Percentiles rank a stretch among this genome's conserved stretches.
These are phyloP conservation scores for Crax fasciolata DNA, from an alignment of 2,797 vertebrate species.

Conservation along the genomic window DNA sequence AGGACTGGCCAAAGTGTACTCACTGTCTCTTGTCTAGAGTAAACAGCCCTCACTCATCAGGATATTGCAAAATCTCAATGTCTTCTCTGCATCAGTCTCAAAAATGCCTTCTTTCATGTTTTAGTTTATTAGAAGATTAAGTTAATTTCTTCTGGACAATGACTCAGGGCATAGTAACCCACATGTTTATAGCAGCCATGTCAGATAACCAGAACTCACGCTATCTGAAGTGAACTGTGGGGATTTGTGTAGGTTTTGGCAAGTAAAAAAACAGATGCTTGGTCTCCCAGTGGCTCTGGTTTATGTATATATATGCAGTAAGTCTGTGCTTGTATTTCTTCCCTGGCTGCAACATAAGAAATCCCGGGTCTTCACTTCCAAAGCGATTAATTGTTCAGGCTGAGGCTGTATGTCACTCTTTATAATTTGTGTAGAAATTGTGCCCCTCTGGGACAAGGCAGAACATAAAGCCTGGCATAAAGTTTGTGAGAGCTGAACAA, in stretches of 20 bases:
- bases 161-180: background rate
- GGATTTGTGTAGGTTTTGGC: background rate
- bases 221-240: background rate
- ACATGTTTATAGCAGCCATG: background rate
- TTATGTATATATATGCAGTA: background rate
- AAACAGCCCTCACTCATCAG: background rate
- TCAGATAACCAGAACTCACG: background rate
- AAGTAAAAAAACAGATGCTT: background rate
- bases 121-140: constrained; percentile 34
- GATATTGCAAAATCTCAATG: constrained; percentile 27
- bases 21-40: background rate
- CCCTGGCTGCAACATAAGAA: background rate
- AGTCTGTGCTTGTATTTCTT: background rate
- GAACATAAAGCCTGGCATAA: background rate
- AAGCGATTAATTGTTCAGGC: background rate
- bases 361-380: background rate
- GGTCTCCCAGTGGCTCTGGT: background rate
- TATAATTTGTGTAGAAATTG: constrained; percentile 24
- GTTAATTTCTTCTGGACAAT: constrained; percentile 27
- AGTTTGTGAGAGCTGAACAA: background rate
- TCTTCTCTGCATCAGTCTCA: background rate
- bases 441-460: background rate
- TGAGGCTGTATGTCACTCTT: background rate
- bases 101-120: background rate
- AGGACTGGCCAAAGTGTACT: background rate